Evolutionary conservation across 2,888 invertebrate species (phyloP), one percentile per base, ranked within the genome.

Genomic region (Prosapia bicincta): DNA sequence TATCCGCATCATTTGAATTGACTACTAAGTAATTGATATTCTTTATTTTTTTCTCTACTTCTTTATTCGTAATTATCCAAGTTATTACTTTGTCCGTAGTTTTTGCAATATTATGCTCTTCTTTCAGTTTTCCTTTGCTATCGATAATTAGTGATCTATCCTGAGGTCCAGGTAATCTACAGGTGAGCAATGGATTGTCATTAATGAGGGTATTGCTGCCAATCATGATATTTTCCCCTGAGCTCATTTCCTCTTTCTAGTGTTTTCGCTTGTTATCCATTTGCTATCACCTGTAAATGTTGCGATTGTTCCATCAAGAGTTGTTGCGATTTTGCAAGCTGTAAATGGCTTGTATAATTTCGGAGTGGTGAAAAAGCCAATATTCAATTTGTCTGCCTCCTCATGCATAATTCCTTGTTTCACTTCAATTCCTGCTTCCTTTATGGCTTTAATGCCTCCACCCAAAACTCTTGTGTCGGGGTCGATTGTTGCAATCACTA

Each of bases 381-480:
- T 66, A 24, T 77, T 77, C 25, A 74, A 20, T 3, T 75, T 15
- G 38, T 77, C 74, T 7, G 77, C 77, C 54, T 77, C 74, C 5
- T 71, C 65, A 3, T 24, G 25, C 71, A 74, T 24, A 32, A 77
- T 9, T 9, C 73, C 73, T 26, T 32, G 32, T 7, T 66, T 66
- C 1, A 76, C 76, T 54, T 70, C 28, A 15, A 76, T 43, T 1
- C 74, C 77, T 1, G 77, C 74, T 6, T 71, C 54, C 23, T 25
- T 43, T 0, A 74, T 65, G 0, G 26, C 6, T 23, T 24, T 30
- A 10, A 74, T 43, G 15, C 74, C 77, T 38, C 69, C 24, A 25
- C 77, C 77, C 6, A 69, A 69, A 7, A 76, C 76, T 23, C 70
- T 28, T 6, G 26, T 0, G 66, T 76, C 70, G 0, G 76, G 76